phyloP scores from a whole-genome alignment of 2,888 invertebrate genomes.

The Ormyrus rosae region DNA sequence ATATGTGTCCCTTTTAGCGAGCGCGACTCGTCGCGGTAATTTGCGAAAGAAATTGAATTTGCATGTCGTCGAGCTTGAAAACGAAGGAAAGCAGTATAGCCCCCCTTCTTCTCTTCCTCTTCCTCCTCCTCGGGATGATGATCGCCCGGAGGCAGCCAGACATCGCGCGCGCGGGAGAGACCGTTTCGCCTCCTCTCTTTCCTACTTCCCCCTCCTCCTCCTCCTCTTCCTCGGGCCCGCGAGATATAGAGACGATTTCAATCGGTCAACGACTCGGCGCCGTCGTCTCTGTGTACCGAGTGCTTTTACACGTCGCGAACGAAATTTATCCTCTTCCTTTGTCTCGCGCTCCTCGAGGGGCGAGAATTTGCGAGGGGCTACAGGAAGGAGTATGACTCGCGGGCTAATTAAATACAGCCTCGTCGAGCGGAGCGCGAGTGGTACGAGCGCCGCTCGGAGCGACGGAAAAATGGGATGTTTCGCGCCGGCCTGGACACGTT shows the following conservation, averaged over 20 bases:
- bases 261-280: constrained; percentile 37
- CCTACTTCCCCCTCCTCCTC: too few species aligned
- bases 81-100: neutral
- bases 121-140: too few species aligned
- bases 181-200: too few species aligned
- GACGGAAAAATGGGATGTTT: too few species aligned
- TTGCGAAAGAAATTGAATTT: constrained; percentile 34
- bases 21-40: neutral
- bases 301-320: neutral
- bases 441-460: too few species aligned
- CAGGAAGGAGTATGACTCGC: neutral
- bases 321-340: constrained; percentile 24
- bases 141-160: neutral
- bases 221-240: too few species aligned
- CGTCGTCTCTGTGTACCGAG: neutral
- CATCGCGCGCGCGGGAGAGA: neutral
- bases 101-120: too few species aligned
- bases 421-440: too few species aligned
- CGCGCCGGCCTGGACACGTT: too few species aligned
- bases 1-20: too few species aligned
- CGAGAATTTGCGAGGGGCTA: neutral
- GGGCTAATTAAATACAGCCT: constrained; percentile 4
- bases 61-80: neutral
- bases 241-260: constrained; percentile 21
- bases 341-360: neutral